Conservation (phyloP, 2,888 invertebrate genomes). For the Papilio elwesi region DNA sequence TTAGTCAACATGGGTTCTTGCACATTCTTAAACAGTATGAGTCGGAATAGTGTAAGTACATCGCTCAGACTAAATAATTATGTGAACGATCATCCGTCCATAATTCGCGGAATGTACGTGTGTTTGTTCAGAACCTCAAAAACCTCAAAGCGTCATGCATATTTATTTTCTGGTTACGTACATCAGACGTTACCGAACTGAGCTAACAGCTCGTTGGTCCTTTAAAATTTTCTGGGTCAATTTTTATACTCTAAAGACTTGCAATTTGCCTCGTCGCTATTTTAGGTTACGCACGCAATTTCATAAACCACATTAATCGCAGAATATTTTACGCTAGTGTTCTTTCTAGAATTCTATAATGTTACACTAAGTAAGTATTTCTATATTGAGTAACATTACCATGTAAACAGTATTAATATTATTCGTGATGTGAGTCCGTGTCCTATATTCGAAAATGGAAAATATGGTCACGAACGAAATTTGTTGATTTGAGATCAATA, state of each 20-base stretch:
- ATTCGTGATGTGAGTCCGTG: too few species aligned
- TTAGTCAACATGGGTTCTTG: too few species aligned
- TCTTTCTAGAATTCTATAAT: too few species aligned
- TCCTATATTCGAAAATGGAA: too few species aligned
- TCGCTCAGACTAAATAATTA: not conserved
- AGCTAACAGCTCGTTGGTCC: not conserved
- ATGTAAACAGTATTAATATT: too few species aligned
- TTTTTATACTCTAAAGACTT: constrained; percentile 1
- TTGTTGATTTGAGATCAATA: too few species aligned
- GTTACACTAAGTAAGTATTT: too few species aligned
- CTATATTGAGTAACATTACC: too few species aligned
- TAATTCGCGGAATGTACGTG: not conserved
- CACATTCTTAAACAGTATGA: not conserved
- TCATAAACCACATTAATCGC: not conserved
- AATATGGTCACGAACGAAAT: too few species aligned
- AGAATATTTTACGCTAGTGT: too few species aligned
- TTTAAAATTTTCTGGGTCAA: not conserved
- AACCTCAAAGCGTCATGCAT: not conserved
- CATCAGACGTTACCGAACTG: constrained; percentile 4
- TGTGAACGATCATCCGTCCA: not conserved
- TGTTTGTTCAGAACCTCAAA: not conserved
- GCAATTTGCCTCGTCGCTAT: not conserved
- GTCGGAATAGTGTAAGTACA: too few species aligned
- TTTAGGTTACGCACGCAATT: not conserved
- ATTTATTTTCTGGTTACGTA: not conserved